Base-by-base conservation (phyloP, 1,140 invertebrate species). In the Diorhabda carinulata region DNA sequence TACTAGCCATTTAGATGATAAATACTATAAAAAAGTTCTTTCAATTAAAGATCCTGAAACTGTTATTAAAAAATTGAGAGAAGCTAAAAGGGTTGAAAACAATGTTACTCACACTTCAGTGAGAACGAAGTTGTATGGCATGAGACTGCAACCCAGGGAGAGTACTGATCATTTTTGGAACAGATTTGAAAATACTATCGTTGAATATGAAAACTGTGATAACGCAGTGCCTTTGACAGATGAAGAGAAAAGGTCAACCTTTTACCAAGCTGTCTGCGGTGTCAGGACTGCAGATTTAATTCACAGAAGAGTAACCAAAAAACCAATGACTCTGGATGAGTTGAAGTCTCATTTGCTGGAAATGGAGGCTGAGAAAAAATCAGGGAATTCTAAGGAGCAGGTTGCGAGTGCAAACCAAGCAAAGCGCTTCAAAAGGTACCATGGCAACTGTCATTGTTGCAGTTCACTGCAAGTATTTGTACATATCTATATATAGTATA, bases 191-290 rank as follows among this genome's bases (percentile, higher is more conserved):
- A 56, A 56, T n/a, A 56, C n/a, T 56, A n/a, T 56, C n/a, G 52
- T 56, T n/a, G 2, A 56, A 56, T 56, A 56, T 56, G 52, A 56
- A 56, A 56, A n/a, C 52, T 56, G 52, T 56, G 52, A 56, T 56
- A 56, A 56, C n/a, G 59, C 59, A 61, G 59, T 61, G 8, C 59
- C 59, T 61, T 25, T 61, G 6, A 8, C 59, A 10, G 59, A 61
- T 25, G 10, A 61, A 61, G 59, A 61, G 2, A 61, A 61, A 61
- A 61, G 7, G 25, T 61, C n/a, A 61, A 2, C 25, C 7, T 61
- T 61, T 25, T 61, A 61, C 59, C 59, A 61, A 61, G 59, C 59
- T 25, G 59, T 61, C 7, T 61, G 10, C 25, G 25, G 25, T 42
- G 25, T 61, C n/a, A 7, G 59, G 25, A 61, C n/a, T 61, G 59